Percentiles rank a stretch among this genome's conserved stretches.
These are phyloP conservation scores for Cynopterus sphinx DNA, from an alignment of 2,797 vertebrate species.

Conservation along the genomic window DNA sequence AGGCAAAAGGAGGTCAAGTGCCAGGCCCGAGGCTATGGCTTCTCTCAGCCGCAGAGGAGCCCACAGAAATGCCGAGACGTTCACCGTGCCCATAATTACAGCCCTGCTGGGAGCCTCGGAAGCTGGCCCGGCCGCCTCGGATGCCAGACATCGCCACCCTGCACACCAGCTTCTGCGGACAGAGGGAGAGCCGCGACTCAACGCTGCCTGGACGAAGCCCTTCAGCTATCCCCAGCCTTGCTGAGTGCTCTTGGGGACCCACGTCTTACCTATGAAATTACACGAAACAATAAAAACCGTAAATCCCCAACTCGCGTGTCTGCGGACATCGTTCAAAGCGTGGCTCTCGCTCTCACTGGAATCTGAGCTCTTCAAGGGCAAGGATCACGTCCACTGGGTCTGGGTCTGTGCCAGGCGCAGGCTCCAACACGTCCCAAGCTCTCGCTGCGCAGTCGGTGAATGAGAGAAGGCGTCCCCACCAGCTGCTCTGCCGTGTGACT, in stretches of 20 bases:
- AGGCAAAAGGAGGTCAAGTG: slow-evolving; percentile 64
- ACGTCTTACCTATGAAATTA: not conserved
- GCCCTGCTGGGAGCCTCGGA: no score
- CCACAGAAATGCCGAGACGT: not conserved
- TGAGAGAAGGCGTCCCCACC: rapidly evolving
- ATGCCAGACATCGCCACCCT: rapidly evolving
- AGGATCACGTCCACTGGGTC: rapidly evolving
- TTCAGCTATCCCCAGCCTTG: not conserved
- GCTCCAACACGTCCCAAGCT: not conserved
- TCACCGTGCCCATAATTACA: rapidly evolving
- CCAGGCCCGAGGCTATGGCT: not conserved
- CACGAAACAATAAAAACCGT: not conserved
- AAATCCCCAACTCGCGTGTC: rapidly evolving
- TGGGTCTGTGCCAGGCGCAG: not conserved
- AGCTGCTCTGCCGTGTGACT: rapidly evolving
- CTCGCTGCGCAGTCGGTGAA: no score
- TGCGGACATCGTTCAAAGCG: not conserved
- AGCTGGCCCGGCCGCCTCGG: rapidly evolving
- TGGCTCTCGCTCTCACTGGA: not conserved
- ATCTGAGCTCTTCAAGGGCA: no score
- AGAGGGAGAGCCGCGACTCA: not conserved
- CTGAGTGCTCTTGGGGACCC: not conserved
- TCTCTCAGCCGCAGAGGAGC: not conserved
- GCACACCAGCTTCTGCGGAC: not conserved
- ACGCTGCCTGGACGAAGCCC: not conserved